These are phyloP conservation scores for Callosobruchus maculatus DNA, from an alignment of 2,888 invertebrate genomes.

Conservation along the genomic window DNA sequence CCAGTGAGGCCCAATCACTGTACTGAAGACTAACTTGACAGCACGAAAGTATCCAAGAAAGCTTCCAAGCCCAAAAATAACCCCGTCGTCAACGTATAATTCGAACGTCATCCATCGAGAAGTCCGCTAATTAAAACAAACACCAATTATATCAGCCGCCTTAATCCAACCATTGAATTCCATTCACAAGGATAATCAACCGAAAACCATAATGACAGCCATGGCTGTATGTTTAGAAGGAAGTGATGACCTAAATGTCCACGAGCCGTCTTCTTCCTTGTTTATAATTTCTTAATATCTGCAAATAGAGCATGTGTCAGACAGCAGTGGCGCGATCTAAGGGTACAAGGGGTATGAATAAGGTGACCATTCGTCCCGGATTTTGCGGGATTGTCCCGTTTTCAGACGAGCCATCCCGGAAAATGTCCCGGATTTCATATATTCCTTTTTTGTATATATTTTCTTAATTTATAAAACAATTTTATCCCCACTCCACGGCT, in stretches of 20 bases:
- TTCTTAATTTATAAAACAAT: no score
- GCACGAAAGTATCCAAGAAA: background rate
- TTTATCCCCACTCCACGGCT: no score
- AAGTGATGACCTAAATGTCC: constrained; percentile 23
- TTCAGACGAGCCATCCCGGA: no score
- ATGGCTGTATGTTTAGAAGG: constrained; percentile 3
- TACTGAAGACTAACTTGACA: no score
- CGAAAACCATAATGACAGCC: constrained; percentile 8
- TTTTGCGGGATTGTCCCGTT: no score
- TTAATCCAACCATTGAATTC: constrained; percentile 4
- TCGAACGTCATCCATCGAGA: background rate
- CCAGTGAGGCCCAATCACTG: no score
- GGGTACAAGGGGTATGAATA: no score
- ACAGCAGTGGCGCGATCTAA: background rate
- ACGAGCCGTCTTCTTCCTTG: constrained; percentile 13
- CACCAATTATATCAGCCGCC: constrained; percentile 5
- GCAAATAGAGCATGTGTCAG: constrained; percentile 23
- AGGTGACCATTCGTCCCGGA: no score
- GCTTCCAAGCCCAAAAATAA: background rate
- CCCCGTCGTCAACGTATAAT: background rate
- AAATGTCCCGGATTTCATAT: no score
- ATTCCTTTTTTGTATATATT: no score
- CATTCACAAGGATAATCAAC: constrained; percentile 9
- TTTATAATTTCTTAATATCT: constrained; percentile 27
- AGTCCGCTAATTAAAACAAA: constrained; percentile 3